Evolutionary conservation across 2,113 vertebrate species (phyloP).

Genomic region (Gallinago media): DNA sequence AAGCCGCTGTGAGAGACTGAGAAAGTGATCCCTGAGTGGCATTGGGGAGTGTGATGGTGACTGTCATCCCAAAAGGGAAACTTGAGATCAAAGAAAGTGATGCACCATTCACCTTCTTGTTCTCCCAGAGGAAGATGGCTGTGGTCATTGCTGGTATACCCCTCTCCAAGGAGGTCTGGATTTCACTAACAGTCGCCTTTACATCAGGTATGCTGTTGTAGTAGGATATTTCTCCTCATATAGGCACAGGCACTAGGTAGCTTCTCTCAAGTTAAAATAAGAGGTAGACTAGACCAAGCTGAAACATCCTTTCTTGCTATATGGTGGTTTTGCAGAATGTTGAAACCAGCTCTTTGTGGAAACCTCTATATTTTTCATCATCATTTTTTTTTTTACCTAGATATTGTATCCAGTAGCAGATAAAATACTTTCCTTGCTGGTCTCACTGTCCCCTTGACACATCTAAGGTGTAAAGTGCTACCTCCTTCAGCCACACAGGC

Average conservation of each 20-base stretch:
- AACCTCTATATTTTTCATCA: neutral
- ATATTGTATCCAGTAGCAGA: neutral
- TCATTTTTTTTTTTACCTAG: neutral
- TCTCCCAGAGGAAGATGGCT: neutral
- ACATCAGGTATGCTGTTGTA: neutral
- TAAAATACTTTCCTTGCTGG: neutral
- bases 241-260: fast-evolving
- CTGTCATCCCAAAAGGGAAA: neutral
- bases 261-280: neutral
- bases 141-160: too few species aligned
- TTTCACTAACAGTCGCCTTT: neutral
- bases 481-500: fast-evolving
- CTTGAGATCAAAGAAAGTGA: neutral
- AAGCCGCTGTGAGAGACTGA: neutral
- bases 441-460: neutral
- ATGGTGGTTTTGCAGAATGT: neutral
- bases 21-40: neutral
- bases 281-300: neutral
- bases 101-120: neutral
- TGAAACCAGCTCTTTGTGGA: neutral
- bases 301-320: neutral
- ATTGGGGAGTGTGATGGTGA: neutral
- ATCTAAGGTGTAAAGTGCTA: neutral
- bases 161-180: neutral
- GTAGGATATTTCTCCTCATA: neutral